A percentile compares a stretch with the other conserved stretches of the same genome.
phyloP scores from a whole-genome alignment of 1,140 invertebrate species.

The Lanistes nyassanus region DNA sequence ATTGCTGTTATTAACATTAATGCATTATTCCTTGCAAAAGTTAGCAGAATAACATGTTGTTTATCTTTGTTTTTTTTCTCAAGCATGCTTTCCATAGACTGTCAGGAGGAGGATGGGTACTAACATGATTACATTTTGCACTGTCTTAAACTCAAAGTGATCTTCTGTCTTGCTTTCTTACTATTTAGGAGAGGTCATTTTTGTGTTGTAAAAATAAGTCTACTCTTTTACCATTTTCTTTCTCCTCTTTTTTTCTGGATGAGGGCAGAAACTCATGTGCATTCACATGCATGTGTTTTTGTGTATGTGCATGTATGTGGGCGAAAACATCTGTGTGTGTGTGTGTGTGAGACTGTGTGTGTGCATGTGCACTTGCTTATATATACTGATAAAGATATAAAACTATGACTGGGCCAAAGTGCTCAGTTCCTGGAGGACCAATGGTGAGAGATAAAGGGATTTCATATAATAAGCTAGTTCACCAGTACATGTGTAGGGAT shows the following conservation, averaged over 20 bases:
- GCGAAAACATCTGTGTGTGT: not conserved
- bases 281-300: not conserved
- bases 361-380: not conserved
- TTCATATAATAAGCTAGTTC: too few species aligned
- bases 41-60: not conserved
- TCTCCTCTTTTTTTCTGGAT: not conserved
- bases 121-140: slow-evolving; percentile 11
- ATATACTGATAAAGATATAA: too few species aligned
- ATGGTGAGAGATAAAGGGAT: too few species aligned
- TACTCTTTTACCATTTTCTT: not conserved
- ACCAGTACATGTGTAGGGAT: too few species aligned
- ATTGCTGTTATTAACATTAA: not conserved
- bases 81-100: slow-evolving; percentile 44
- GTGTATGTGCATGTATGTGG: not conserved
- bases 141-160: not conserved
- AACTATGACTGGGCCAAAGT: too few species aligned
- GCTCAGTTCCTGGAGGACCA: too few species aligned
- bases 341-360: not conserved
- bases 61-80: not conserved
- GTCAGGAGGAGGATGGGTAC: slow-evolving; percentile 57
- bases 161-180: not conserved
- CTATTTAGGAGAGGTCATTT: not conserved
- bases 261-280: not conserved
- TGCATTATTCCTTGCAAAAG: not conserved
- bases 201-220: not conserved